Evolutionary conservation across 2,888 invertebrate species (phyloP).

Genomic region (Cryptophagus acutangulus): DNA sequence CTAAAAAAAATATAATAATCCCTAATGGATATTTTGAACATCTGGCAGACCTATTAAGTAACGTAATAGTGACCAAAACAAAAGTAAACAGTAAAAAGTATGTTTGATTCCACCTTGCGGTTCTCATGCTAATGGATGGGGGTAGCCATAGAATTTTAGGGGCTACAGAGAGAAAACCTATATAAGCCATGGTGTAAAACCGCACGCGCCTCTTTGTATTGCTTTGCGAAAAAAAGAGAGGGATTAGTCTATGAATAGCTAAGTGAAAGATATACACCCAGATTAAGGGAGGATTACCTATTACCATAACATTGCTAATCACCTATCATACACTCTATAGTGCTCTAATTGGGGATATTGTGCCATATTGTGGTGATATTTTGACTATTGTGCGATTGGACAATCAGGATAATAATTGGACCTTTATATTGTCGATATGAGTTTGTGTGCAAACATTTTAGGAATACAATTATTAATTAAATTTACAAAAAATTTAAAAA

Average conservation of each 20-base stretch:
- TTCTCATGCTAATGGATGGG: slow-evolving; percentile 37
- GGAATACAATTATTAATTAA: no score
- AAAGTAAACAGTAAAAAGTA: slow-evolving; percentile 21
- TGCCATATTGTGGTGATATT: no score
- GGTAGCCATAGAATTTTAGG: slow-evolving; percentile 15
- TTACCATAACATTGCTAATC: slow-evolving; percentile 36
- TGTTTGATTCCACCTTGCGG: slow-evolving; percentile 31
- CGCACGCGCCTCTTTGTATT: slow-evolving; percentile 37
- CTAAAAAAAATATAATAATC: no score
- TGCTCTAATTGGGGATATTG: slow-evolving; percentile 23
- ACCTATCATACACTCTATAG: slow-evolving; percentile 15
- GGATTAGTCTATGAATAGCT: slow-evolving; percentile 41
- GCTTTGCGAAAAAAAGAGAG: slow-evolving; percentile 29
- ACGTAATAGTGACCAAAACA: slow-evolving; percentile 13
- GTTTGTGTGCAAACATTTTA: no score
- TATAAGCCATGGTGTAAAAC: slow-evolving; percentile 32
- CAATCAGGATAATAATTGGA: neutral
- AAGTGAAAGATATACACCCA: slow-evolving; percentile 43
- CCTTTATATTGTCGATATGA: no score
- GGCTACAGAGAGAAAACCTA: slow-evolving; percentile 10
- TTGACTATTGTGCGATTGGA: neutral
- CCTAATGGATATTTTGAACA: no score
- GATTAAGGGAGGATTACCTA: slow-evolving; percentile 39
- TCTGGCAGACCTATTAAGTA: no score
- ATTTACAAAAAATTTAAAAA: no score